A percentile compares a stretch with the other conserved stretches of the same genome.
These are phyloP conservation scores for Callopanchax toddi DNA, from an alignment of 2,113 vertebrate genomes.

Conservation along the genomic window DNA sequence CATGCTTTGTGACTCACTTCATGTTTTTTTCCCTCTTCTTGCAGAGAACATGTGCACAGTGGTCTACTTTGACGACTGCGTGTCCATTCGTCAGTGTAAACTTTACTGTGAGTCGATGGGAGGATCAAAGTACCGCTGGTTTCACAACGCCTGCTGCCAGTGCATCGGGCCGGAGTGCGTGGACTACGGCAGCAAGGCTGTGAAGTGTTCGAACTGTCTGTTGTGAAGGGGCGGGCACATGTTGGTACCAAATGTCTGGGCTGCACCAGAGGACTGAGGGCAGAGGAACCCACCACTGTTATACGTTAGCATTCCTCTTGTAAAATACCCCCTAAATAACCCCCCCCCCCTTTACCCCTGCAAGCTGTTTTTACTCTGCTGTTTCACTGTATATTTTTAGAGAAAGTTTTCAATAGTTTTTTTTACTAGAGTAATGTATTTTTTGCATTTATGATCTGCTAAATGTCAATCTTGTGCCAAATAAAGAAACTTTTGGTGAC, in stretches of 20 bases:
- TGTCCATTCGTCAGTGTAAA: slow-evolving; percentile 98
- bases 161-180: slow-evolving; percentile 96
- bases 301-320: slow-evolving; percentile 68
- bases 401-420: slow-evolving; percentile 66
- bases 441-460: slow-evolving; percentile 70
- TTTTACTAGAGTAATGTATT: slow-evolving; percentile 77
- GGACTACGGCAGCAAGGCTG: slow-evolving; percentile 96
- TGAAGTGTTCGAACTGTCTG: slow-evolving; percentile 98
- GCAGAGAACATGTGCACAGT: slow-evolving; percentile 94
- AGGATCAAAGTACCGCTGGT: slow-evolving; percentile 98
- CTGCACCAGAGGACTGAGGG: slow-evolving; percentile 58
- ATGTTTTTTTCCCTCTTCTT: background rate
- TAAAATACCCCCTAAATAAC: slow-evolving; percentile 68
- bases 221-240: slow-evolving; percentile 80
- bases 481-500: slow-evolving; percentile 73
- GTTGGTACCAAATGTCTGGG: slow-evolving; percentile 58
- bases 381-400: slow-evolving; percentile 80
- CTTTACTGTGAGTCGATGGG: slow-evolving; percentile 98
- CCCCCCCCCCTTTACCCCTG: slow-evolving; percentile 14
- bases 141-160: slow-evolving; percentile 99
- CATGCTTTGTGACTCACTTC: slow-evolving; percentile 39
- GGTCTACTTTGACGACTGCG: slow-evolving; percentile 98
- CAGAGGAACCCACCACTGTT: slow-evolving; percentile 60
- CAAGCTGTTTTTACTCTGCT: slow-evolving; percentile 74
- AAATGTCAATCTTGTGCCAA: slow-evolving; percentile 65